These are phyloP conservation scores for Octodonta nipae DNA, from an alignment of 2,888 invertebrate genomes.

Conservation along the genomic window DNA sequence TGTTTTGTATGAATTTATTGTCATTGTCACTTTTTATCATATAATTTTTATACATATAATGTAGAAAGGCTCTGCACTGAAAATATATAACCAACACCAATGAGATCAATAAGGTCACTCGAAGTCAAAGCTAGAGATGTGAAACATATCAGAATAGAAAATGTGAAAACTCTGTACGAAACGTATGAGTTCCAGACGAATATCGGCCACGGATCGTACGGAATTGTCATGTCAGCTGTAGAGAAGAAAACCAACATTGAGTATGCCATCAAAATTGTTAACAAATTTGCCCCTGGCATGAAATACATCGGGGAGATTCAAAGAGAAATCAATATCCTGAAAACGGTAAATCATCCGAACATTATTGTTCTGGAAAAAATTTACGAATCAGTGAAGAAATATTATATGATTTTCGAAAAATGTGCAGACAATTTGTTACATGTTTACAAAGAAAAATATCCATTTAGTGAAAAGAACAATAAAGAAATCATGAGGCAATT, in stretches of 20 bases:
- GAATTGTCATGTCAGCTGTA: constrained; percentile 30
- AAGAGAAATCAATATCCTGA: constrained; percentile 41
- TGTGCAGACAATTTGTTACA: constrained; percentile 39
- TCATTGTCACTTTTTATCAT: no score
- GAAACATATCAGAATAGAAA: constrained; percentile 29
- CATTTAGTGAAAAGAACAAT: constrained; percentile 22
- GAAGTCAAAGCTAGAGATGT: constrained; percentile 27
- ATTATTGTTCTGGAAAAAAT: constrained; percentile 42
- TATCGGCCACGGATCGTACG: constrained; percentile 35
- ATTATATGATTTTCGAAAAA: constrained; percentile 42
- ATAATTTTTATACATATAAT: no score
- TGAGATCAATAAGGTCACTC: no score
- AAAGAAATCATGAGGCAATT: constrained; percentile 30
- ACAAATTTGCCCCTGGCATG: constrained; percentile 21
- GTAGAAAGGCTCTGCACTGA: no score
- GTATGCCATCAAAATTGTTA: constrained; percentile 37
- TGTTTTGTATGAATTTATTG: no score
- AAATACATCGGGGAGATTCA: constrained; percentile 26
- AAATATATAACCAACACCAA: no score
- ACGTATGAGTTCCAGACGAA: constrained; percentile 30
- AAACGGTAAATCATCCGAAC: constrained; percentile 42
- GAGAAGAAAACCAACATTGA: constrained; percentile 26
- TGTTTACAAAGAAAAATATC: constrained; percentile 27
- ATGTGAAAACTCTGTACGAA: constrained; percentile 26
- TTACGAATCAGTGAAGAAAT: constrained; percentile 40